A percentile compares a stretch with the other conserved stretches of the same genome.
Evolutionary conservation across 2,888 invertebrate genomes (phyloP).

Genomic region (Hofmannophila pseudospretella): DNA sequence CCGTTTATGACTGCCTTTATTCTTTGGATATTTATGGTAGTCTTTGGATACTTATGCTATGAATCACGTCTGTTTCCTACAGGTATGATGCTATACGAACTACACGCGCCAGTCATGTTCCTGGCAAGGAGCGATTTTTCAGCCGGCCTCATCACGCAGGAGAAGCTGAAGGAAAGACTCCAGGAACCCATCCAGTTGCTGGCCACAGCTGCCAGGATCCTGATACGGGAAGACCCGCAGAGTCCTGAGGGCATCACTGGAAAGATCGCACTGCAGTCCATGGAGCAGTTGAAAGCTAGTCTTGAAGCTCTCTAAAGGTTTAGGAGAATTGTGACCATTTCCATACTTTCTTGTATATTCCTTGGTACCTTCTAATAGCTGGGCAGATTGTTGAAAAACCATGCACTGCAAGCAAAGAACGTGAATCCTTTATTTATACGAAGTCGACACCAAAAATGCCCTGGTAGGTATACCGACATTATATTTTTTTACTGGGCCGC

Average conservation of each 20-base stretch:
- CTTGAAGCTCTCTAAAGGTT: slow-evolving; percentile 30
- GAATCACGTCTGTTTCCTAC: slow-evolving; percentile 14
- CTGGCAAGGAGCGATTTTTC: slow-evolving; percentile 82
- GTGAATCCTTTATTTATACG: no score
- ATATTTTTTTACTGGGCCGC: no score
- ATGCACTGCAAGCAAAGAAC: no score
- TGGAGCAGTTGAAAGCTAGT: slow-evolving; percentile 59
- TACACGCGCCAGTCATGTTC: slow-evolving; percentile 87
- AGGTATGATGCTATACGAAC: slow-evolving; percentile 88
- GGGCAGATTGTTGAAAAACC: no score
- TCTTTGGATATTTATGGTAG: no score
- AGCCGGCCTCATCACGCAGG: slow-evolving; percentile 75
- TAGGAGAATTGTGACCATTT: no score
- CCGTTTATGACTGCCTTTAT: no score
- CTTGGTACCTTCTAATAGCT: no score
- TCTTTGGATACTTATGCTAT: no score
- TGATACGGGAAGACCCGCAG: slow-evolving; percentile 81
- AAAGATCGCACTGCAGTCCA: slow-evolving; percentile 74
- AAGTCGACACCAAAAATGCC: no score
- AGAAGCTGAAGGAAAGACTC: slow-evolving; percentile 79
- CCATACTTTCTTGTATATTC: no score
- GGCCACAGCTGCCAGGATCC: slow-evolving; percentile 80
- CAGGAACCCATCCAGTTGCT: slow-evolving; percentile 81
- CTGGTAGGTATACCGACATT: no score
- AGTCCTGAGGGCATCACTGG: slow-evolving; percentile 82